These are phyloP conservation scores for Acanthosepion pharaonis DNA, from an alignment of 2,888 invertebrate species.

Conservation along the genomic window DNA sequence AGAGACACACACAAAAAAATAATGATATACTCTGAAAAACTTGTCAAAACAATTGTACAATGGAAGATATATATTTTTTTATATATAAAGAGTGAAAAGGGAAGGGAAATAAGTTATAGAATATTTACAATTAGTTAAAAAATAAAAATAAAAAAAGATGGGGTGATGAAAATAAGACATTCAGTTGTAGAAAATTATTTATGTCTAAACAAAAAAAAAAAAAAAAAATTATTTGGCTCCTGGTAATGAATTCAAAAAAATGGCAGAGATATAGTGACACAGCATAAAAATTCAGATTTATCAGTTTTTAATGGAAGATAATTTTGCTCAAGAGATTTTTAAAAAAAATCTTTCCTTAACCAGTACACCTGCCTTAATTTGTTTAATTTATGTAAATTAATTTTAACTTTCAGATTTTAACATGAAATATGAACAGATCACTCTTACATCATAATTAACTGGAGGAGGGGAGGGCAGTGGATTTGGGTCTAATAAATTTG, in stretches of 20 bases:
- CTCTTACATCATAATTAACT: neutral
- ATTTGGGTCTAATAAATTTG: neutral
- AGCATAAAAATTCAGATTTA: neutral
- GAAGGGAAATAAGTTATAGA: conserved; percentile 18
- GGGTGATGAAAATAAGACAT: neutral
- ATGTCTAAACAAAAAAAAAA: neutral
- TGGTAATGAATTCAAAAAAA: neutral
- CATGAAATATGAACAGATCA: neutral
- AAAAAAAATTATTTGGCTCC: neutral
- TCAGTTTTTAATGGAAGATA: neutral
- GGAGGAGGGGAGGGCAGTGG: neutral
- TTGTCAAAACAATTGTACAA: conserved; percentile 10
- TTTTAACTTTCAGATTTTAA: neutral
- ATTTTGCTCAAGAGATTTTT: neutral
- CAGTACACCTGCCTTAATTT: neutral
- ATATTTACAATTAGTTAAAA: neutral
- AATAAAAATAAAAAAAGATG: neutral
- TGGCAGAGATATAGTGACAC: neutral
- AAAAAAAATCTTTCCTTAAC: neutral
- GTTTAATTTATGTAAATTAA: neutral
- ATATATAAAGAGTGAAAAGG: neutral
- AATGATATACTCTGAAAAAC: neutral
- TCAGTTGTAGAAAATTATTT: too few species aligned
- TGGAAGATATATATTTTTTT: neutral
- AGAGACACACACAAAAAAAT: neutral